These are phyloP conservation scores for Agrilus planipennis DNA, from an alignment of 1,140 invertebrate species.

Conservation along the genomic window DNA sequence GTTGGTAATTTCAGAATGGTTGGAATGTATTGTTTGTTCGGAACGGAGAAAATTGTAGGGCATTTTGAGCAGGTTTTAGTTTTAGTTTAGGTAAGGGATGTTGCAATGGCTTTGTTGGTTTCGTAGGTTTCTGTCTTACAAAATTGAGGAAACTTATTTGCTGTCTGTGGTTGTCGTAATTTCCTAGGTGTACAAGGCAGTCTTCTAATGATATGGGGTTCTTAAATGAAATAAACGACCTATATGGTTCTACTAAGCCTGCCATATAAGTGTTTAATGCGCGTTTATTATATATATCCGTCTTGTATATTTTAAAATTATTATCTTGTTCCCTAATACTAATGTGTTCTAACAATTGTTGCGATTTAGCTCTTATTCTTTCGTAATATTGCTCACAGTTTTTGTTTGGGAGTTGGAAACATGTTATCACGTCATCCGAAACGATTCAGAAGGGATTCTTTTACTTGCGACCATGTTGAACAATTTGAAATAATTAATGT, in stretches of 20 bases:
- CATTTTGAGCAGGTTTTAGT: too few relatives aligned
- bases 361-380: slow-evolving; percentile 7
- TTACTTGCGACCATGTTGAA: slow-evolving; percentile 7
- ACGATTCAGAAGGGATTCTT: slow-evolving; percentile 9
- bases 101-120: too few relatives aligned
- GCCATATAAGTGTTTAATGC: slow-evolving; percentile 3
- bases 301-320: slow-evolving; percentile 3
- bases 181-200: slow-evolving; percentile 4
- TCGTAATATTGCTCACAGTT: slow-evolving; percentile 6
- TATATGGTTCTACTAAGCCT: slow-evolving; percentile 6
- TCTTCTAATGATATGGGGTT: slow-evolving; percentile 2
- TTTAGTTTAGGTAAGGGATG: slow-evolving; percentile 2
- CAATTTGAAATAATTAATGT: slow-evolving; percentile 10
- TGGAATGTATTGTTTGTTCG: too few relatives aligned
- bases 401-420: slow-evolving; percentile 8
- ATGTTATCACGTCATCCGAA: slow-evolving; percentile 13
- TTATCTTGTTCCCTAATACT: slow-evolving; percentile 1
- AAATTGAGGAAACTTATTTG: too few relatives aligned
- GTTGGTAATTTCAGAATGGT: too few relatives aligned
- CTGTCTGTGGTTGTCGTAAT: slow-evolving; percentile 8
- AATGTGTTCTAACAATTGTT: slow-evolving; percentile 6
- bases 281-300: slow-evolving; percentile 1
- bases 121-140: too few relatives aligned
- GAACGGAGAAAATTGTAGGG: too few relatives aligned
- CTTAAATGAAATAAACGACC: slow-evolving; percentile 2